Base-by-base conservation (phyloP, 2,888 invertebrate species). In the Blomia tropicalis region DNA sequence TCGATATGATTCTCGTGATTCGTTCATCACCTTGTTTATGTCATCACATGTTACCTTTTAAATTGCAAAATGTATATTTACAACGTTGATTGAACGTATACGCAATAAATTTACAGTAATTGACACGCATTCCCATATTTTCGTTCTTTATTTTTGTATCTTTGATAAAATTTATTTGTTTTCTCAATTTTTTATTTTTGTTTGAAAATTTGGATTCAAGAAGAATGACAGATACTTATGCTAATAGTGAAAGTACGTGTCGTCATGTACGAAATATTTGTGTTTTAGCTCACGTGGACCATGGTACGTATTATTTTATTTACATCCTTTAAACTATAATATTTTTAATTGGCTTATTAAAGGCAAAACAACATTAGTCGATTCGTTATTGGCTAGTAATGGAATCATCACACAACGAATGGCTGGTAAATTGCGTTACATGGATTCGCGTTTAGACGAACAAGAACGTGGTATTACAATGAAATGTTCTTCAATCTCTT, bases 381-480 rank as follows among this genome's bases (percentile, higher is more conserved):
- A 96, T 77, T 84, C 85, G 43, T 76, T 96, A 67, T 83, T 96
- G 68, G 91, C 93, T 47, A 87, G 87, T 70, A 95, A 95, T 80
- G 92, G 87, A 61, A 85, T 95, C 64, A 92, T 96, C 71, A 92
- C 92, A 2, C 82, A 83, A 70, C 81, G 85, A 71, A 81, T 89
- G 79, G 90, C 89, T 14, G 93, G 93, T 2, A 87, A 86, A 90
- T 69, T 80, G 63, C 73, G 79, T 5, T 98, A 93, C 71, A 79
- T 98, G 81, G 98, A 98, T 73, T 92, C 90, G 71, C 79, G 95
- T 62, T 83, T 84, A 61, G 98, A 99, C 75, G 98, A 98, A 73
- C 98, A 98, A 73, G 82, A 86, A 71, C 79, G 98, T 65, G 96
- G 96, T 44, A 98, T 99, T 58, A 99, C 98, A 0, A 98, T 99